Evolutionary conservation across 2,888 invertebrate genomes (phyloP).

Genomic region (Thereva unica): DNA sequence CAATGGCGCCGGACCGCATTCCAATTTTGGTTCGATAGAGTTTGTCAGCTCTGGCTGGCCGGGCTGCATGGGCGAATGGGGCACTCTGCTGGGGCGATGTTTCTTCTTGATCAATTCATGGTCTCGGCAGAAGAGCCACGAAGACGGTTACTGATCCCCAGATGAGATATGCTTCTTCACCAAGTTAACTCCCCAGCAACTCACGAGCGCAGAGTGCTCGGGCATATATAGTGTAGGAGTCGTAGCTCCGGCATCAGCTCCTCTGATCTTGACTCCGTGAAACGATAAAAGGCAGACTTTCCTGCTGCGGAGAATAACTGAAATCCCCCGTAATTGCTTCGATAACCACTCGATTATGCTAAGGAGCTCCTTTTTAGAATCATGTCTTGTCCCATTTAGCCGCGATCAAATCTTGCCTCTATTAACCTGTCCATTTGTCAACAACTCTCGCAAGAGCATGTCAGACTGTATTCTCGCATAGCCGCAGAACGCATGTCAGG

Average conservation of each 20-base stretch:
- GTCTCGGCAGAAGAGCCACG: conserved; percentile 13
- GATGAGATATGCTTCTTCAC: conserved; percentile 22
- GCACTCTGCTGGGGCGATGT: background rate
- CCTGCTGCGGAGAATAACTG: too few relatives aligned
- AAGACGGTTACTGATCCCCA: conserved; percentile 18
- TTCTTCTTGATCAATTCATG: conserved; percentile 7
- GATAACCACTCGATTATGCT: too few relatives aligned
- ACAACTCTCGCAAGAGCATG: too few relatives aligned
- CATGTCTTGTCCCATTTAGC: too few relatives aligned
- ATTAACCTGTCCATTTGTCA: too few relatives aligned
- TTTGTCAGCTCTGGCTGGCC: conserved; percentile 19
- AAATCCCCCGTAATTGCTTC: too few relatives aligned
- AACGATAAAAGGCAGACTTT: too few relatives aligned
- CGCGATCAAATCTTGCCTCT: too few relatives aligned
- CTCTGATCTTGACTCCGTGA: too few relatives aligned
- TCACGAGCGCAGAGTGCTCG: background rate
- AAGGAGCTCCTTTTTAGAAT: too few relatives aligned
- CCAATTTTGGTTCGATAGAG: conserved; percentile 32
- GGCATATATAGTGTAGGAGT: conserved; percentile 14
- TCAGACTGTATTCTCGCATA: too few relatives aligned
- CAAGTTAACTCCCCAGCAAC: background rate
- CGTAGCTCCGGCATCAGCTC: background rate
- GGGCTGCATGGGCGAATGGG: conserved; percentile 8
- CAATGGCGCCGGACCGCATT: conserved; percentile 38
- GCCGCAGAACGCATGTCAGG: conserved; percentile 8